A percentile compares a stretch with the other conserved stretches of the same genome.
These are phyloP conservation scores for Portevinia maculata DNA, from an alignment of 2,888 invertebrate genomes.

Conservation along the genomic window DNA sequence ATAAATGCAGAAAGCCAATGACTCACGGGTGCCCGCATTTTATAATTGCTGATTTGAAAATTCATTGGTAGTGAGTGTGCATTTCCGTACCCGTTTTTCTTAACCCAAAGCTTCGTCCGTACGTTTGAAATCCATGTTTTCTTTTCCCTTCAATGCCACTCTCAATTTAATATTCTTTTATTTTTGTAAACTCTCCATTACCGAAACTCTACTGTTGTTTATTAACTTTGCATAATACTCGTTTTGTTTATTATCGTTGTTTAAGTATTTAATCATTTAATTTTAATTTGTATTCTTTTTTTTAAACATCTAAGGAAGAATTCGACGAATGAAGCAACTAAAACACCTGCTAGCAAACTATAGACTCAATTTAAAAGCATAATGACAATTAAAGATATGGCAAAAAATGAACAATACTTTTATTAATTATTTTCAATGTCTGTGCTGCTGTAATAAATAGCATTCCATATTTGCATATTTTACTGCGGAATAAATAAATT, in stretches of 20 bases:
- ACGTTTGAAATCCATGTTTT: too few relatives aligned
- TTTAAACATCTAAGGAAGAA: slow-evolving; percentile 25
- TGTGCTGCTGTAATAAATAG: slow-evolving; percentile 28
- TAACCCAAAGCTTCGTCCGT: too few relatives aligned
- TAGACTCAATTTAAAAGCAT: slow-evolving; percentile 15
- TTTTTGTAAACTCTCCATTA: neutral
- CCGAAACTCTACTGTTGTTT: slow-evolving; percentile 10
- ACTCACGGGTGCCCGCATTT: too few relatives aligned
- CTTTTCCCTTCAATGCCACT: too few relatives aligned
- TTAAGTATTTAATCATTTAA: slow-evolving; percentile 10
- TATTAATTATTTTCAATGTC: slow-evolving; percentile 7
- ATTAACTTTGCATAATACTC: slow-evolving; percentile 1
- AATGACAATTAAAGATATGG: slow-evolving; percentile 6
- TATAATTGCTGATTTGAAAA: too few relatives aligned
- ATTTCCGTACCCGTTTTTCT: too few relatives aligned
- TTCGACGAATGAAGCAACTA: slow-evolving; percentile 47
- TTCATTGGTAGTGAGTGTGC: too few relatives aligned
- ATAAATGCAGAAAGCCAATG: too few relatives aligned
- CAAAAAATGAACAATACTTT: neutral
- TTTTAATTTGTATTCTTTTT: slow-evolving; percentile 20
- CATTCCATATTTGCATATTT: slow-evolving; percentile 39
- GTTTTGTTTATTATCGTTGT: neutral
- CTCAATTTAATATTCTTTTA: too few relatives aligned
- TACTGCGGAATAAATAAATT: neutral
- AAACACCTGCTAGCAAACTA: slow-evolving; percentile 46